These are phyloP conservation scores for Eristalis tenax DNA, from an alignment of 2,888 invertebrate genomes.

Conservation along the genomic window DNA sequence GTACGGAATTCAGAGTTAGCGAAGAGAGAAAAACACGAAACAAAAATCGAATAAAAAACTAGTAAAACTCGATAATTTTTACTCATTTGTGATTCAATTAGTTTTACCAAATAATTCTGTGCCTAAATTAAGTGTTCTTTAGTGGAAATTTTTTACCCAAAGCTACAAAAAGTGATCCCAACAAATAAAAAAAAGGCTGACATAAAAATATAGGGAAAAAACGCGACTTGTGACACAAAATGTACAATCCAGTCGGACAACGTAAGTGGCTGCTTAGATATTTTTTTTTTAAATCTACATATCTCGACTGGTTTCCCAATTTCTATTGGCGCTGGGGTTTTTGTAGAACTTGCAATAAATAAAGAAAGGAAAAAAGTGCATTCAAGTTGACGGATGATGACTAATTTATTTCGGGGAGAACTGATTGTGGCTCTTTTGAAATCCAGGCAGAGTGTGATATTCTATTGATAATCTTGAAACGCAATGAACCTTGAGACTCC, in stretches of 20 bases:
- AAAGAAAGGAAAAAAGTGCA: constrained; percentile 1
- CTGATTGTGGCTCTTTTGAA: background rate
- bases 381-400: background rate
- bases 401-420: background rate
- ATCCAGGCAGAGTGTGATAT: background rate
- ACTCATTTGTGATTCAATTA: constrained; percentile 72
- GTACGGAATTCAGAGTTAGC: constrained; percentile 69
- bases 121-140: constrained; percentile 73
- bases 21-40: constrained; percentile 73
- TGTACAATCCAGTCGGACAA: constrained; percentile 86
- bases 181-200: constrained; percentile 72
- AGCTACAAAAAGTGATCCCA: constrained; percentile 69
- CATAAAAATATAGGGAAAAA: constrained; percentile 74
- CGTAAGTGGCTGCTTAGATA: constrained; percentile 82
- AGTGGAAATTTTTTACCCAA: constrained; percentile 67
- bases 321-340: constrained; percentile 2
- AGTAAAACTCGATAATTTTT: constrained; percentile 72
- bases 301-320: constrained; percentile 4
- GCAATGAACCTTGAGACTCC: constrained; percentile 70
- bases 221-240: constrained; percentile 76
- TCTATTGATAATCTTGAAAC: constrained; percentile 37
- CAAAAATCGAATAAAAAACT: constrained; percentile 74
- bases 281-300: constrained; percentile 5
- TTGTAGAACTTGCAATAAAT: background rate
- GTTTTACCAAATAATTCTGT: constrained; percentile 73